Percentiles rank a stretch among this genome's conserved stretches.
These are phyloP conservation scores for Piscicola geometra DNA, from an alignment of 2,888 invertebrate species.

Conservation along the genomic window DNA sequence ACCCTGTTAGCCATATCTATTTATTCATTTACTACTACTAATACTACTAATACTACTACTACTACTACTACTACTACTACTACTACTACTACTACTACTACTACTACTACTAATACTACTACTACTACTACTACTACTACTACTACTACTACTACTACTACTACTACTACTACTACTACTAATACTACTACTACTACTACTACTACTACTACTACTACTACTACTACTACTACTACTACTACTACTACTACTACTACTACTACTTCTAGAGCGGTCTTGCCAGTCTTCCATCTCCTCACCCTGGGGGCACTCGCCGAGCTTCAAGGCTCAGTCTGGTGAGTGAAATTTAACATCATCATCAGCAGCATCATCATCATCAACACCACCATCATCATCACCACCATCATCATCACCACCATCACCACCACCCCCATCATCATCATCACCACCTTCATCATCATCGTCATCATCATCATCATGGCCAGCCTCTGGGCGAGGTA, in stretches of 20 bases:
- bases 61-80: slow-evolving; percentile 5
- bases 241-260: no score
- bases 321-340: no score
- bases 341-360: slow-evolving; percentile 31
- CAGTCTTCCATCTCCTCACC: no score
- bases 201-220: no score
- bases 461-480: slow-evolving; percentile 10
- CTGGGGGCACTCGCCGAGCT: no score
- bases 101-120: no score
- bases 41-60: neutral
- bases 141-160: no score
- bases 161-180: no score
- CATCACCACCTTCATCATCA: slow-evolving; percentile 18
- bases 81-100: neutral
- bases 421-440: slow-evolving; percentile 14
- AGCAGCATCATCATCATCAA: slow-evolving; percentile 34
- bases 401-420: slow-evolving; percentile 31
- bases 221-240: no score
- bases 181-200: no score
- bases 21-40: neutral
- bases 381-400: slow-evolving; percentile 34
- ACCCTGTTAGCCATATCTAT: neutral
- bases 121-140: no score
- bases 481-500: neutral
- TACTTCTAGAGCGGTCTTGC: no score